These are phyloP conservation scores for Miopithecus talapoin DNA, from an alignment of 2,797 vertebrate species.

Conservation along the genomic window DNA sequence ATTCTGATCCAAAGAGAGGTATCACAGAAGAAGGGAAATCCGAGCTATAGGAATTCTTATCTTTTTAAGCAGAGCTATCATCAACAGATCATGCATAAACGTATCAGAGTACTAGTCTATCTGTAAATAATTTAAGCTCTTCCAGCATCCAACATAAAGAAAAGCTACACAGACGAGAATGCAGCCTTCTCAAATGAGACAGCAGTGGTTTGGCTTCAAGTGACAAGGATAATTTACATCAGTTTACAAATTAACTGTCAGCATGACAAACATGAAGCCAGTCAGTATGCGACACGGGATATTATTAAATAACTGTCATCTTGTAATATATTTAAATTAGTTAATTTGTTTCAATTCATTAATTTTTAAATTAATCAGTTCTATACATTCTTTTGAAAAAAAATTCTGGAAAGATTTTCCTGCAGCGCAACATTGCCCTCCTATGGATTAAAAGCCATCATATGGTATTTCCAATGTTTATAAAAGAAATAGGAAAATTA, in stretches of 20 bases:
- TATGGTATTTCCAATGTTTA: background rate
- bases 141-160: background rate
- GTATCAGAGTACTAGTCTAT: background rate
- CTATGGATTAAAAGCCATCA: slow-evolving; percentile 76
- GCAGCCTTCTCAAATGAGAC: background rate
- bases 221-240: slow-evolving; percentile 62
- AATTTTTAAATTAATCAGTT: slow-evolving; percentile 78
- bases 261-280: slow-evolving; percentile 56
- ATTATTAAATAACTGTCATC: slow-evolving; percentile 67
- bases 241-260: slow-evolving; percentile 73
- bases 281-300: background rate
- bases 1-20: background rate
- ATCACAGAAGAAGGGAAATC: background rate
- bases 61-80: background rate
- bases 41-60: background rate
- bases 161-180: background rate
- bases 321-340: slow-evolving; percentile 67
- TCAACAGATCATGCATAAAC: background rate
- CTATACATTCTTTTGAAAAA: slow-evolving; percentile 62
- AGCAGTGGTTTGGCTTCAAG: background rate
- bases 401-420: slow-evolving; percentile 59
- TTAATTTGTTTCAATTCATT: slow-evolving; percentile 75
- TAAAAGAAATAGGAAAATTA: slow-evolving; percentile 17
- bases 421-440: slow-evolving; percentile 86
- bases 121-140: background rate